Conservation (phyloP, 2,888 invertebrate species). For the Zootermopsis nevadensis region DNA sequence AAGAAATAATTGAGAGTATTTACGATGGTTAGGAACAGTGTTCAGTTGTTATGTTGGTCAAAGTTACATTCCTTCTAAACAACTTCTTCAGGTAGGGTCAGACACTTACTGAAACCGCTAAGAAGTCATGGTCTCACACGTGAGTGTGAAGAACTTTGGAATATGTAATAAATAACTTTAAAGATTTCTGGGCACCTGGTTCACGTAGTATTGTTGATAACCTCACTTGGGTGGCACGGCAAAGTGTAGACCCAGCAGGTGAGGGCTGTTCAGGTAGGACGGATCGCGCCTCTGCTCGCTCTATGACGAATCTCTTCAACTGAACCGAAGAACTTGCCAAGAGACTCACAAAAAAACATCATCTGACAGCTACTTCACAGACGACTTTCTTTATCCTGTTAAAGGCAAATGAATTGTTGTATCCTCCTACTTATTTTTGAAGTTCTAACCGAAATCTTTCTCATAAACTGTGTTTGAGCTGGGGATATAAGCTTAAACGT, state of each 20-base stretch:
- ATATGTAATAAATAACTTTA: conserved; percentile 24
- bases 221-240: conserved; percentile 34
- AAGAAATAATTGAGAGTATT: too few relatives aligned
- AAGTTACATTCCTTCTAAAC: background rate
- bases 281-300: conserved; percentile 22
- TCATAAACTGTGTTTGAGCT: too few relatives aligned
- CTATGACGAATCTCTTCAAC: conserved; percentile 49
- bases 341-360: background rate
- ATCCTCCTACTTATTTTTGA: conserved; percentile 14
- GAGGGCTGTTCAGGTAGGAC: conserved; percentile 25
- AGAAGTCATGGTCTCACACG: background rate
- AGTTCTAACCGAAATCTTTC: background rate
- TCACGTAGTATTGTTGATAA: conserved; percentile 18
- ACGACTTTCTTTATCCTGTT: conserved; percentile 32
- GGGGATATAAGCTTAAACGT: too few relatives aligned
- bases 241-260: conserved; percentile 41
- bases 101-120: conserved; percentile 6
- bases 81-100: background rate
- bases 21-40: too few relatives aligned
- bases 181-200: conserved; percentile 13
- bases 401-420: conserved; percentile 36
- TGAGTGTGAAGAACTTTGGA: conserved; percentile 18
- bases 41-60: too few relatives aligned
- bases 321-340: conserved; percentile 14
- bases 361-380: conserved; percentile 19